Conservation (phyloP, 2,113 vertebrate species). For the Centropus unirufus region DNA sequence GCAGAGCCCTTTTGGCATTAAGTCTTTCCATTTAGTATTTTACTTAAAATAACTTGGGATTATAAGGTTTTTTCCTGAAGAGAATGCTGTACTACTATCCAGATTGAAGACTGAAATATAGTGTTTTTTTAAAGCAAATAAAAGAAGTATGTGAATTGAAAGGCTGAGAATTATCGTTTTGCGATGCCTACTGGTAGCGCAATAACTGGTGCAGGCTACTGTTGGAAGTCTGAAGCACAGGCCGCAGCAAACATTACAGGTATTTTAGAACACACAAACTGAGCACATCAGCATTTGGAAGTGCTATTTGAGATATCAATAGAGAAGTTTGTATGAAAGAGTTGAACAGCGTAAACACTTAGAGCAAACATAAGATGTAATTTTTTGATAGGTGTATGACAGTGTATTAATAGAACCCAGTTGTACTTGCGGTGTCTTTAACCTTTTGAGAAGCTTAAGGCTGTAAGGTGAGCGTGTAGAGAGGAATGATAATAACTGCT, state of each 20-base stretch:
- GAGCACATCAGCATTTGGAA: background rate
- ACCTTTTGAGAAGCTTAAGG: background rate
- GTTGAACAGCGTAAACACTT: background rate
- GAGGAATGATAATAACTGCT: background rate
- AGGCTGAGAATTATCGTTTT: background rate
- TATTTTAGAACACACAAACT: background rate
- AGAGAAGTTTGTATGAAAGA: background rate
- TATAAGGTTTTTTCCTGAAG: background rate
- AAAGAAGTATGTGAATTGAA: background rate
- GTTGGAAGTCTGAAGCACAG: background rate
- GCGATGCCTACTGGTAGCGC: background rate
- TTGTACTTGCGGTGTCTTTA: background rate
- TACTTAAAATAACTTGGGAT: background rate
- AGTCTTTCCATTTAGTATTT: background rate
- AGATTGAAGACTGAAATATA: background rate
- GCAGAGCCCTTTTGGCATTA: background rate
- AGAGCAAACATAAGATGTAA: background rate
- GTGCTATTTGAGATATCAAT: fast-evolving
- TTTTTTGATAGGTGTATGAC: background rate
- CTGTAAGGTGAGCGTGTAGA: background rate
- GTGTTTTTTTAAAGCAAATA: background rate
- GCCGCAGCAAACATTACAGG: background rate
- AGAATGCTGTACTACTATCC: background rate
- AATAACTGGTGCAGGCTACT: background rate
- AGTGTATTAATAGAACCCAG: background rate